Evolutionary conservation across 2,888 invertebrate species (phyloP).

Genomic region (Pseudococcus longispinus): DNA sequence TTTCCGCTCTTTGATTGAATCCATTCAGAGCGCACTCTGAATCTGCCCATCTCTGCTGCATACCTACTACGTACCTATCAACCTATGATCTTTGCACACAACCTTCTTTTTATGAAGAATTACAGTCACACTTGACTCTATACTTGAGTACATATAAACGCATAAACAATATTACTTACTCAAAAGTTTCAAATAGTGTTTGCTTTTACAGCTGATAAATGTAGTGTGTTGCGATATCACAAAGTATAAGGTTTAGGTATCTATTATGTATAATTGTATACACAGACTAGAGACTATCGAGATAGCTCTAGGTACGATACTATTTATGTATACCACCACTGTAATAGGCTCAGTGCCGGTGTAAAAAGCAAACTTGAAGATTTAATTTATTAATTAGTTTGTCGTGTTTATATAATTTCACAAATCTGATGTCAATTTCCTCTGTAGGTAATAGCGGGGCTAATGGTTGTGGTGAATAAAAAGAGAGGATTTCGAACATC

Average conservation of each 20-base stretch:
- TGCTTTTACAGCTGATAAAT: not conserved
- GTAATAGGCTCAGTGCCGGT: not conserved
- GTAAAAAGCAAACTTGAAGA: no score
- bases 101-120: not conserved
- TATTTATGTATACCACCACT: not conserved
- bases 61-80: conserved; percentile 46
- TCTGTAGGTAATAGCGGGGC: conserved; percentile 66
- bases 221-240: not conserved
- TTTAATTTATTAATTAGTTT: not conserved
- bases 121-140: not conserved
- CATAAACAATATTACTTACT: not conserved
- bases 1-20: no score
- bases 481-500: conserved; percentile 88
- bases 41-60: no score
- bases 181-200: not conserved
- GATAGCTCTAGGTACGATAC: not conserved
- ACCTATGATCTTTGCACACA: not conserved
- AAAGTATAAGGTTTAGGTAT: not conserved
- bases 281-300: not conserved
- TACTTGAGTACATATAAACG: not conserved
- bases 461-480: conserved; percentile 78
- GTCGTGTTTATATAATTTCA: not conserved
- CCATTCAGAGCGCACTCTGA: no score
- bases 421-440: not conserved
- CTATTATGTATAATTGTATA: not conserved